These are phyloP conservation scores for fruit fly (Drosophila melanogaster) DNA, from an alignment of 1,140 invertebrate genomes.

Conservation along the genomic window Release_6_plus_ISO1_MT NC_004354.4:18254501-18255000, in stretches of 20 bases:
- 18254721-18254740: constrained; percentile 20
- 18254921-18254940: constrained; percentile 49
- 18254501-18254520: too few species aligned
- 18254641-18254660: constrained; percentile 45
- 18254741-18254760: background rate
- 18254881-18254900: constrained; percentile 1
- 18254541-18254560: too few species aligned
- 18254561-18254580: too few species aligned
- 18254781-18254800: constrained; percentile 69
- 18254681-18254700: constrained; percentile 20
- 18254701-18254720: constrained; percentile 30
- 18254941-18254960: constrained; percentile 45
- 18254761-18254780: constrained; percentile 5
- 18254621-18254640: constrained; percentile 4
- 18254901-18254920: constrained; percentile 37
- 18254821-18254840: constrained; percentile 58
- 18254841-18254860: constrained; percentile 43
- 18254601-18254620: constrained; percentile 3
- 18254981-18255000: constrained; percentile 25
- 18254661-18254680: constrained; percentile 40
- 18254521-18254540: too few species aligned
- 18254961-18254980: background rate
- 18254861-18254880: constrained; percentile 18
- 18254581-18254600: background rate
- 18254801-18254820: constrained; percentile 61